A percentile compares a stretch with the other conserved stretches of the same genome.
Conservation (phyloP, 2,797 vertebrate genomes). For the Erithacus rubecula region DNA sequence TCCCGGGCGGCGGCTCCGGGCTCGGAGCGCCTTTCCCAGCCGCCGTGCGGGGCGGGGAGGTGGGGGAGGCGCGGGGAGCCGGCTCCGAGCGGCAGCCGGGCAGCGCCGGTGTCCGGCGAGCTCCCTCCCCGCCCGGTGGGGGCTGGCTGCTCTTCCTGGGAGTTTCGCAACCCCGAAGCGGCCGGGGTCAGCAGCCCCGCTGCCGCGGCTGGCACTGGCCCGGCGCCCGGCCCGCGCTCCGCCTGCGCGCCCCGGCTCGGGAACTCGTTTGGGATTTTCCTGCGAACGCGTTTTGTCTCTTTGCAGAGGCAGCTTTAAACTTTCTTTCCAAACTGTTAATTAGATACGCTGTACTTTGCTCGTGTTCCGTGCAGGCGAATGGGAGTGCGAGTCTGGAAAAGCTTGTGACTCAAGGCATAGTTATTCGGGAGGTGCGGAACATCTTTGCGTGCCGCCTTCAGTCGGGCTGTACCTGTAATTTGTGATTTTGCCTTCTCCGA, state of each 20-base stretch:
- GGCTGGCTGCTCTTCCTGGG: neutral
- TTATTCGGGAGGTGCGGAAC: neutral
- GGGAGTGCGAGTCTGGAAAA: neutral
- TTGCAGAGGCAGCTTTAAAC: neutral
- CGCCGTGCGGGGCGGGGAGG: neutral
- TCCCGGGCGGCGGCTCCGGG: neutral
- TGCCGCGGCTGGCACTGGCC: neutral
- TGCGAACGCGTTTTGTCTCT: neutral
- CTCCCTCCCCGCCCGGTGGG: neutral
- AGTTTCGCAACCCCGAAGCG: neutral
- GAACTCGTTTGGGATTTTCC: neutral
- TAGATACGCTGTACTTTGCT: neutral
- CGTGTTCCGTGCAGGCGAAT: neutral
- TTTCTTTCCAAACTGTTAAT: slow-evolving; percentile 45
- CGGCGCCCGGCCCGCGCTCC: neutral
- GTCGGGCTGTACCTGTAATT: neutral
- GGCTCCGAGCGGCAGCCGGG: neutral
- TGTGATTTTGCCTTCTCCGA: neutral
- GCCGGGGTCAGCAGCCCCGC: neutral
- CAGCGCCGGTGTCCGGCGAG: neutral
- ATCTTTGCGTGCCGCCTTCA: neutral
- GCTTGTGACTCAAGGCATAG: slow-evolving; percentile 23
- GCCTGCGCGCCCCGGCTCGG: neutral
- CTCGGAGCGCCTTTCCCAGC: neutral
- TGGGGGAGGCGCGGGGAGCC: neutral